These are phyloP conservation scores for Aporophyla lueneburgensis DNA, from an alignment of 2,888 invertebrate genomes.

Conservation along the genomic window DNA sequence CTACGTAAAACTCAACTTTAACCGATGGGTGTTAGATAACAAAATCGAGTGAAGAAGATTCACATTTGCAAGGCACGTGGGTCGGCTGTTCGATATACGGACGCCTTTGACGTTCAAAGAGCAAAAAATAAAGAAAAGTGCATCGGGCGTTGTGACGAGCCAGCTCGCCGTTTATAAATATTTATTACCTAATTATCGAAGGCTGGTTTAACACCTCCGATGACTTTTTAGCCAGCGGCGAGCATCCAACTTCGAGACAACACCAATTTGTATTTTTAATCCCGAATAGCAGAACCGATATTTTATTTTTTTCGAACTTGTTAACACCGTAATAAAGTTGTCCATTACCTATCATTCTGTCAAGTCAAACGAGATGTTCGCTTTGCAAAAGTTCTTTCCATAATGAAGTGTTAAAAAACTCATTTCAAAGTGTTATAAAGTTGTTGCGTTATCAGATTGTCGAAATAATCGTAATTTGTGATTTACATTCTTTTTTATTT, in stretches of 20 bases:
- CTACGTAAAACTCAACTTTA: constrained; percentile 58
- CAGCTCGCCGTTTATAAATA: constrained; percentile 86
- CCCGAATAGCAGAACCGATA: constrained; percentile 59
- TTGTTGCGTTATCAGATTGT: constrained; percentile 60
- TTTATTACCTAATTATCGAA: constrained; percentile 88
- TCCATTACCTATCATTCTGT: constrained; percentile 78
- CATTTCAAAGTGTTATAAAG: constrained; percentile 59
- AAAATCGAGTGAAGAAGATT: constrained; percentile 42
- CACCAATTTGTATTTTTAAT: constrained; percentile 75
- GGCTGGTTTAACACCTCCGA: constrained; percentile 81
- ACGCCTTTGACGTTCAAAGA: constrained; percentile 78
- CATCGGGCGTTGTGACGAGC: constrained; percentile 78
- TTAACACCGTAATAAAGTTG: constrained; percentile 79
- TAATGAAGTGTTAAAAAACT: constrained; percentile 64
- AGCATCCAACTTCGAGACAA: constrained; percentile 71
- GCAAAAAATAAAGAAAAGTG: constrained; percentile 74
- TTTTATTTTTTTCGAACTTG: constrained; percentile 71
- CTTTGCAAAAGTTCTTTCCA: constrained; percentile 66
- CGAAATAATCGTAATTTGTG: constrained; percentile 65
- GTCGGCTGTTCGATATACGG: constrained; percentile 62
- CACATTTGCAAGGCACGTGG: constrained; percentile 57
- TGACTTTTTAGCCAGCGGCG: constrained; percentile 79
- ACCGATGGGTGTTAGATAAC: constrained; percentile 5
- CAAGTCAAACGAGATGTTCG: constrained; percentile 65
- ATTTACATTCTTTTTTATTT: constrained; percentile 58